These are phyloP conservation scores for Oxycera nigricornis DNA, from an alignment of 2,888 invertebrate species.

Conservation along the genomic window DNA sequence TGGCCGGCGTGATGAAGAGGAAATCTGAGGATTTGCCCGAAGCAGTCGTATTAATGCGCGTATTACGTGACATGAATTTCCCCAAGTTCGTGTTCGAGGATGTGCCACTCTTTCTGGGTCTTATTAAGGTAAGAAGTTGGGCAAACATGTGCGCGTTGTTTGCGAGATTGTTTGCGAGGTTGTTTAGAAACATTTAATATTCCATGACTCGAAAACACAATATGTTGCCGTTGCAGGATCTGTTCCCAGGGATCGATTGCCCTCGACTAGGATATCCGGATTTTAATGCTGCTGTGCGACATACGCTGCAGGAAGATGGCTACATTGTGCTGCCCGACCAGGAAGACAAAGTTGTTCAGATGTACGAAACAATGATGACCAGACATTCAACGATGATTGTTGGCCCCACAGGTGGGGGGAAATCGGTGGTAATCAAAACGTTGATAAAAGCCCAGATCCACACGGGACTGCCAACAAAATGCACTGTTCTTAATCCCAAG, in stretches of 20 bases:
- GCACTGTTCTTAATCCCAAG: constrained; percentile 86
- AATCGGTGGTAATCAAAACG: constrained; percentile 82
- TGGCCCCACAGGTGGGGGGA: constrained; percentile 93
- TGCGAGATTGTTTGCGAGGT: not conserved
- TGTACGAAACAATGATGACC: constrained; percentile 95
- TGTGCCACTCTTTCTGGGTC: constrained; percentile 85
- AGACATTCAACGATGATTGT: constrained; percentile 91
- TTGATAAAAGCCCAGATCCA: constrained; percentile 79
- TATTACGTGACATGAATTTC: constrained; percentile 89
- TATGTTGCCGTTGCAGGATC: constrained; percentile 66
- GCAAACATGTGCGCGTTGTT: not conserved
- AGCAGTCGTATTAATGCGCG: constrained; percentile 88
- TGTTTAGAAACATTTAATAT: not conserved
- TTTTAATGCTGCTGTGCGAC: constrained; percentile 80
- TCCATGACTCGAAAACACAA: not conserved
- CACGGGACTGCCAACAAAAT: constrained; percentile 79
- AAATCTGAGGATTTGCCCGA: constrained; percentile 81
- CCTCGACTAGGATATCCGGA: constrained; percentile 87
- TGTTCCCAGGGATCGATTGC: constrained; percentile 90
- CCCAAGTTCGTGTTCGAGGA: constrained; percentile 94
- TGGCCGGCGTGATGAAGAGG: constrained; percentile 88
- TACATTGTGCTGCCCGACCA: constrained; percentile 73
- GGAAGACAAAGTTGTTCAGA: constrained; percentile 87
- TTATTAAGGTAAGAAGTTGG: constrained; percentile 67
- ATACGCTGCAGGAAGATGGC: constrained; percentile 70